Base-by-base conservation (phyloP, 2,888 invertebrate species). In the Pasiphila rectangulata region DNA sequence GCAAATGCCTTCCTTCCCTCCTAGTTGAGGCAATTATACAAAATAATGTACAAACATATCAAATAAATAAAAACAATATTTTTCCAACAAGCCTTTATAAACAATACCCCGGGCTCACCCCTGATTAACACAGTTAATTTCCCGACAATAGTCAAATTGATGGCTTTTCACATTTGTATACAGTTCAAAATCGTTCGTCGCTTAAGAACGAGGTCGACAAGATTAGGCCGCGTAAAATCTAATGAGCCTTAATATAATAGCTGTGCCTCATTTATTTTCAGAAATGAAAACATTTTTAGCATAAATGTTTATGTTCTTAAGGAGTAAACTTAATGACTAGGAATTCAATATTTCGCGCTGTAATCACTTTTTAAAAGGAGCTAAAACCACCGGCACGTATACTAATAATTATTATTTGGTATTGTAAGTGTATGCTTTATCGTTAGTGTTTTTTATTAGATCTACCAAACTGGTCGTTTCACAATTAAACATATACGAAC, bases 211-310 rank as follows among this genome's bases (percentile, higher is more conserved):
- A 59, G 67, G 64, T 71, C 62, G 62, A 60, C 59, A 66, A 67
- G 72, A 76, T 78, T 75, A 71, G 69, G 63, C 66, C 57, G 65
- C 72, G 70, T 79, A 72, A 77, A 81, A 77, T 78, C 72, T 79
- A 82, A 84, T 82, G 83, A 77, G 70, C 67, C 71, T 61, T 68
- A 69, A 73, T 74, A 81, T 50, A 79, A 78, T 76, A 63, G 74
- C 56, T 63, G 54, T 60, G 72, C 60, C 71, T 78, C 77, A 80
- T 82, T 83, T 79, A 67, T 67, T 69, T 48, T 57, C 43, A 55
- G 46, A 38, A 57, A 58, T 57, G 51, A 56, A 51, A 55, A 58
- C 57, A 53, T 46, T 40, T 46, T 37, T 41, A 37, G 30, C 40
- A 44, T 30, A 36, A 34, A 43, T 43, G 47, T 34, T 42, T 46